Base-by-base conservation (phyloP, 2,888 invertebrate genomes). In the Lypha dubia region DNA sequence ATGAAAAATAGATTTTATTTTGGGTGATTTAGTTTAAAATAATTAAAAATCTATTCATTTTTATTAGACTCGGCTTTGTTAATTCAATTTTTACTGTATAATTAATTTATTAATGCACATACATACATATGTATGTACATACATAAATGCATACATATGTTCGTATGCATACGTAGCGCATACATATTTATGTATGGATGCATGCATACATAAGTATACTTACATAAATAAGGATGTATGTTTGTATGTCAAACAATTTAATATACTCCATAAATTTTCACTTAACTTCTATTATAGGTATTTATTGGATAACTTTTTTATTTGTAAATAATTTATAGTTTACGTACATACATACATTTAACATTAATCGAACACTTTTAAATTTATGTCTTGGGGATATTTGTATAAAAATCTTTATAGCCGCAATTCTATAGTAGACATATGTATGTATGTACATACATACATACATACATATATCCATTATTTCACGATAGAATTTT, bases 221-320 rank as follows among this genome's bases (percentile, higher is more conserved):
- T 46, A 46, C 46, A 58, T 58, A 17, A 0, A 32, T 58, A 35
- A 35, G 58, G 7, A 56, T 15, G 15, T 38, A 62, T 20, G 3
- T 38, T 38, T n/a, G 6, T n/a, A n/a, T n/a, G n/a, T n/a, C 32
- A n/a, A n/a, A 20, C 3, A n/a, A 8, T 20, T 20, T 49, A 6
- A 49, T 9, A 20, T 13, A 49, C 46, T 49, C 20, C 13, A 22
- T 51, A 7, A 7, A n/a, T 44, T 56, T 22, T 53, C 35, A 35
- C 20, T n/a, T 11, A 32, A 51, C 9, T 68, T 68, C 35, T 53
- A 51, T 38, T 38, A 68, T 70, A n/a, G n/a, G n/a, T n/a, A 46
- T 46, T 60, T 49, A 35, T 35, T 11, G 15, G 49, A 73, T 11
- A 28, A 44, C 9, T 41, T 58, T 58, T 44, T 70, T 44, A 6